Conservation (phyloP, 2,113 vertebrate species). For the Danionella cerebrum region DNA sequence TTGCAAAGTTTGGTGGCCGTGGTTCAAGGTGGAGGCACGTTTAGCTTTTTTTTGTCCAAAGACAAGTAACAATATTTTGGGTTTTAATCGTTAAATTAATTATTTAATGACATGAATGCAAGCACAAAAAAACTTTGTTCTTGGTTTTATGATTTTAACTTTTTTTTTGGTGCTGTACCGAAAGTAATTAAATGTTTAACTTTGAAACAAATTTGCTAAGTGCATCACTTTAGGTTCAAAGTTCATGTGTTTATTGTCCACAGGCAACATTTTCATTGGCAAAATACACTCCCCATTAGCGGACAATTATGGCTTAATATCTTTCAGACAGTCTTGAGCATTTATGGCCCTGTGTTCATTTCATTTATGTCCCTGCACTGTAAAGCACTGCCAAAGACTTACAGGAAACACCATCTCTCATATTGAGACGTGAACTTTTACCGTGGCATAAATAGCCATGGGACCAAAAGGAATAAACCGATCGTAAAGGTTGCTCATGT, state of each 20-base stretch:
- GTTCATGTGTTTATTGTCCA: conserved; percentile 32
- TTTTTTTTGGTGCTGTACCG: too few relatives aligned
- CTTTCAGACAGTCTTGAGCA: conserved; percentile 43
- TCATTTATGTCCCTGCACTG: conserved; percentile 39
- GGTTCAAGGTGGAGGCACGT: too few relatives aligned
- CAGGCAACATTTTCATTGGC: conserved; percentile 37
- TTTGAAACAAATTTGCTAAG: conserved; percentile 26
- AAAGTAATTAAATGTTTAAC: conserved; percentile 12
- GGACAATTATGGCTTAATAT: conserved; percentile 58
- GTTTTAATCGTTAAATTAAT: too few relatives aligned
- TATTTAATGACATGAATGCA: too few relatives aligned
- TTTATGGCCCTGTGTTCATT: conserved; percentile 42
- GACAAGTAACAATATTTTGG: too few relatives aligned
- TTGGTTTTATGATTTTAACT: too few relatives aligned
- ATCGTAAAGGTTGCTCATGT: conserved; percentile 52
- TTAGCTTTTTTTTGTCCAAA: too few relatives aligned
- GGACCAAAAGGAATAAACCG: conserved; percentile 29
- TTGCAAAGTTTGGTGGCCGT: too few relatives aligned
- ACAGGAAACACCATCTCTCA: conserved; percentile 49
- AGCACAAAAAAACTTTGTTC: too few relatives aligned
- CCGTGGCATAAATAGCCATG: conserved; percentile 41
- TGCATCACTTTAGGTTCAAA: conserved; percentile 21
- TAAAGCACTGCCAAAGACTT: conserved; percentile 16
- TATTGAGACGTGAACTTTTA: conserved; percentile 56
- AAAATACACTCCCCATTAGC: conserved; percentile 48